Base-by-base conservation (phyloP, 2,797 vertebrate species). In the Manis crassicaudata region DNA sequence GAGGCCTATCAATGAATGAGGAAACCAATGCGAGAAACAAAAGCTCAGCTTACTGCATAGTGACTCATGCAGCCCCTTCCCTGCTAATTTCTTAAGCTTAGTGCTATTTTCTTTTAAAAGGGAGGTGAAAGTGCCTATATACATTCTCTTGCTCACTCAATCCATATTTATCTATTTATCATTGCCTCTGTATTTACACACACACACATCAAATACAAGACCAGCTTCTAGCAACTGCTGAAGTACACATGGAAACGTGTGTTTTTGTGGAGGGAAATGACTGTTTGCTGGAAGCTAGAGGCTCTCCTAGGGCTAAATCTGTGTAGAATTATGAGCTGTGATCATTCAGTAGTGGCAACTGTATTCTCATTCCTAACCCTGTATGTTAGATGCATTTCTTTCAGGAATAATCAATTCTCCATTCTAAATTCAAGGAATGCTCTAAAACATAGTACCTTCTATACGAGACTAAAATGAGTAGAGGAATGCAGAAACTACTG, bases 331-430 rank as follows among this genome's bases (percentile, higher is more conserved):
- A 92, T 87, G 95, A 98, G 91, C 95, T 96, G 56, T 90, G 96
- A 96, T 96, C 89, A 96, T 98, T 97, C 95, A 97, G 65, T 85
- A 98, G 83, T 62, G 0, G 63, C 88, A 96, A 96, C 85, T 94
- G 40, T 89, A 96, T 88, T 95, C 95, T 97, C 89, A 97, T 27
- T 93, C 93, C 13, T 70, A 93, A 77, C 50, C 21, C 43, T 92
- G 1, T 60, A 92, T 27, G 1, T 50, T 50, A 79, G 21, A 86
- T 32, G 6, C 3, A 82, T 70, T 88, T 95, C 84, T 76, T 91
- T 88, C 4, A 65, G 2, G 20, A 96, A 90, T 95, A 96, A 86
- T 95, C 60, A 91, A 82, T 63, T 95, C 29, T 70, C 35, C 29
- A 72, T 23, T 93, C 50, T 62, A 94, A 58, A 73, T 52, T 82